These are phyloP conservation scores for Apocrypta bakeri DNA, from an alignment of 1,140 invertebrate species.

Conservation along the genomic window DNA sequence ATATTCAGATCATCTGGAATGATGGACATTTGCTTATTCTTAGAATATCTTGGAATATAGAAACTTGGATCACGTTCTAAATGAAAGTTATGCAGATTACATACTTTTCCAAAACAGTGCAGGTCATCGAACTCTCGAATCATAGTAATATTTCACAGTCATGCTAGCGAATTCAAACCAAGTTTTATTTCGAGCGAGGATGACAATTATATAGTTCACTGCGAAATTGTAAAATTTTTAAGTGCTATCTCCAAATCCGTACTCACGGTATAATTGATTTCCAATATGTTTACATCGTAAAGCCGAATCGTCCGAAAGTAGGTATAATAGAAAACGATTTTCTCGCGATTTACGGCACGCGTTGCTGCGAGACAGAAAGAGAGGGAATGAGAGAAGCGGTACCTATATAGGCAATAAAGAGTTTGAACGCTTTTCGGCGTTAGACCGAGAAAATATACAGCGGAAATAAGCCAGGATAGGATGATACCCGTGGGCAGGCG, in stretches of 20 bases:
- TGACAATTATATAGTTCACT: neutral
- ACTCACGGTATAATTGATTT: neutral
- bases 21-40: neutral
- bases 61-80: neutral
- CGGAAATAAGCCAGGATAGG: conserved; percentile 7
- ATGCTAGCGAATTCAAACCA: neutral
- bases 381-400: neutral
- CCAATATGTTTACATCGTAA: neutral
- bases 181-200: neutral
- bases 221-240: neutral
- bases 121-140: neutral
- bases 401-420: conserved; percentile 19
- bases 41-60: neutral
- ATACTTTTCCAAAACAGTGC: neutral
- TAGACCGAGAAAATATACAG: conserved; percentile 3
- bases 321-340: neutral
- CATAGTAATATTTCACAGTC: too few species aligned
- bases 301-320: neutral
- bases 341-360: neutral
- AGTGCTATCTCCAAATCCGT: neutral
- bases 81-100: too few species aligned
- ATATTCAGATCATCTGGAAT: neutral
- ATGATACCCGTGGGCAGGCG: neutral
- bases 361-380: too few species aligned
- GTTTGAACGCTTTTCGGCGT: conserved; percentile 14